Percentiles rank a stretch among this genome's conserved stretches.
Conservation (phyloP, 2,888 invertebrate species). For the Gastracanthus pulcherrimus region DNA sequence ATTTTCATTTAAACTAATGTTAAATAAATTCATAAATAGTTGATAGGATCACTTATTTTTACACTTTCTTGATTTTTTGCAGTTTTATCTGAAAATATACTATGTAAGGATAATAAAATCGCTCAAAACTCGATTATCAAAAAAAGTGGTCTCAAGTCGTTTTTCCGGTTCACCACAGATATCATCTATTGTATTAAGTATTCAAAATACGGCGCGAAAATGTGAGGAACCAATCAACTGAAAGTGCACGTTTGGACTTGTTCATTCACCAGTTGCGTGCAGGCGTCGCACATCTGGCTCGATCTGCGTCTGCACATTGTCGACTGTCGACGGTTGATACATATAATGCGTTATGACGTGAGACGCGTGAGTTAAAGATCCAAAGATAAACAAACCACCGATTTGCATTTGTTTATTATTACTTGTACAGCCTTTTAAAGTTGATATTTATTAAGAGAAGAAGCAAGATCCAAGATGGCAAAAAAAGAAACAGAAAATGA, state of each 20-base stretch:
- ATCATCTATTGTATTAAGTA: too few species aligned
- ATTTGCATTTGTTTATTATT: background rate
- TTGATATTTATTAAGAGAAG: background rate
- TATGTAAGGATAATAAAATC: too few species aligned
- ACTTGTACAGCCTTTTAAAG: background rate
- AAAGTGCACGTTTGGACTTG: slow-evolving; percentile 9
- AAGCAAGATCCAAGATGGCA: slow-evolving; percentile 22
- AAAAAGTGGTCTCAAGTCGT: too few species aligned
- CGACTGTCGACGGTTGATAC: background rate
- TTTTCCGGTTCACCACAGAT: too few species aligned
- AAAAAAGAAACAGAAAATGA: slow-evolving; percentile 33
- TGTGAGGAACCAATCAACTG: background rate
- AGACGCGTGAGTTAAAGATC: slow-evolving; percentile 6
- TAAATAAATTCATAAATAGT: too few species aligned
- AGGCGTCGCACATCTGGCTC: background rate
- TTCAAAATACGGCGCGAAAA: background rate
- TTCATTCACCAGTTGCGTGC: background rate
- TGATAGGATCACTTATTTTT: too few species aligned
- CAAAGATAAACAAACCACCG: background rate
- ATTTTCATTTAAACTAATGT: too few species aligned
- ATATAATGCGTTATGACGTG: background rate
- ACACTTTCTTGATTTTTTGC: too few species aligned
- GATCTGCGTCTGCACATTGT: background rate
- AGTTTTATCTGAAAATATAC: too few species aligned
- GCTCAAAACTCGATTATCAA: too few species aligned